Conservation (phyloP, 1,140 invertebrate species). For the Bombus ignitus region DNA sequence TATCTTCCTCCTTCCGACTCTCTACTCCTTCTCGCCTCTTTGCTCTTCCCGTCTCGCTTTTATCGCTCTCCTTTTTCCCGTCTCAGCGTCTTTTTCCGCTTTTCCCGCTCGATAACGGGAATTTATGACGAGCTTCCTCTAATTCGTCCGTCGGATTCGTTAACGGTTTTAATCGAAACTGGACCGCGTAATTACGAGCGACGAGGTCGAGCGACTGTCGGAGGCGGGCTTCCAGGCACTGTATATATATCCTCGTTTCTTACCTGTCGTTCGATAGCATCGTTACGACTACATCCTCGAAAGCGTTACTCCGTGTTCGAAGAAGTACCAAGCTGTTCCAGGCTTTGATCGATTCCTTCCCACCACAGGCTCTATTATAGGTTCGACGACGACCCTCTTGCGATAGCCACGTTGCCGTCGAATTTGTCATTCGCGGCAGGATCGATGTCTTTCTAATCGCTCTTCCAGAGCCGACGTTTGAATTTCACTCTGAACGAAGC, state of each 20-base stretch:
- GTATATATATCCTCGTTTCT: neutral
- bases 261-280: neutral
- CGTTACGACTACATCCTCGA: neutral
- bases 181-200: neutral
- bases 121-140: constrained; percentile 40
- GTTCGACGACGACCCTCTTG: neutral
- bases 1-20: constrained; percentile 19
- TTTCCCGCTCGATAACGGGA: neutral
- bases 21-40: neutral
- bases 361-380: neutral
- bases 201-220: too few relatives aligned
- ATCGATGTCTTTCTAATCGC: neutral
- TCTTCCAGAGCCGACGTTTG: neutral
- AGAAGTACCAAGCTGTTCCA: neutral
- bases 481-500: neutral
- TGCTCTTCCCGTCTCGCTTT: neutral
- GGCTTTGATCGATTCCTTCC: neutral
- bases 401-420: neutral
- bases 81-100: neutral
- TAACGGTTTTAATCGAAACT: neutral
- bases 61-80: neutral
- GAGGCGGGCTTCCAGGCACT: neutral
- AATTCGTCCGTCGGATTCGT: constrained; percentile 24
- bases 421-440: neutral
- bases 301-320: neutral